phyloP scores from a whole-genome alignment of 2,888 invertebrate genomes.

The Eurytoma californica region DNA sequence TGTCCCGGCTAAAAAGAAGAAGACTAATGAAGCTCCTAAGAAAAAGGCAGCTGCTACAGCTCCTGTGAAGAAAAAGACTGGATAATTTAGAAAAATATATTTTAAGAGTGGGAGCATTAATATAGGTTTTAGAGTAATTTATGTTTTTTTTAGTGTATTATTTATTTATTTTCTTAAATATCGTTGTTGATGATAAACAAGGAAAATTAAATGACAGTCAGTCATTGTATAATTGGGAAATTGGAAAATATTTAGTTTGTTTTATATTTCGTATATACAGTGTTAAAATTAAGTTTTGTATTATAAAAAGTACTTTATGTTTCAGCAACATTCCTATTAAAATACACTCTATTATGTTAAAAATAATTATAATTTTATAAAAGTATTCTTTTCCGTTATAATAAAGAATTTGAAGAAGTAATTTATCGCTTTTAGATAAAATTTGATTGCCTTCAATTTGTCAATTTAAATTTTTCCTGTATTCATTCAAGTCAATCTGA shows the following conservation, averaged over 20 bases:
- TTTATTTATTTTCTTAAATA: conserved; percentile 11
- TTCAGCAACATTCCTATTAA: conserved; percentile 1
- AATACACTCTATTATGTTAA: conserved; percentile 11
- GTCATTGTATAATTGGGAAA: too few relatives aligned
- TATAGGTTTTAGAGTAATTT: conserved; percentile 6
- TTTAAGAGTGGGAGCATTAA: too few relatives aligned
- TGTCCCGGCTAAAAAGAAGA: conserved; percentile 35
- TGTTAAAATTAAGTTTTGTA: conserved; percentile 2
- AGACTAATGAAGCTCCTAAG: conserved; percentile 13
- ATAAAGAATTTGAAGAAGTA: too few relatives aligned
- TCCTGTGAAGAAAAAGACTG: background rate
- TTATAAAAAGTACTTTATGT: background rate
- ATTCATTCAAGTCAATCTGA: too few relatives aligned
- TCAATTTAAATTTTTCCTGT: too few relatives aligned
- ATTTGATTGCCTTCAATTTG: too few relatives aligned
- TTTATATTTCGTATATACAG: conserved; percentile 19
- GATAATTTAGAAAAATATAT: background rate
- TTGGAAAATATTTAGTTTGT: conserved; percentile 17
- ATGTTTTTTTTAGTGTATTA: conserved; percentile 28
- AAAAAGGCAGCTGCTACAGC: background rate
- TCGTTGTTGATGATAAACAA: background rate
- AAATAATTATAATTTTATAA: background rate
- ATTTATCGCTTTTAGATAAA: too few relatives aligned
- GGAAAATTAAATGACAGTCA: too few relatives aligned
- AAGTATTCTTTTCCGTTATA: too few relatives aligned